Conservation (phyloP, 2,797 vertebrate genomes). For the Spondyliosoma cantharus region DNA sequence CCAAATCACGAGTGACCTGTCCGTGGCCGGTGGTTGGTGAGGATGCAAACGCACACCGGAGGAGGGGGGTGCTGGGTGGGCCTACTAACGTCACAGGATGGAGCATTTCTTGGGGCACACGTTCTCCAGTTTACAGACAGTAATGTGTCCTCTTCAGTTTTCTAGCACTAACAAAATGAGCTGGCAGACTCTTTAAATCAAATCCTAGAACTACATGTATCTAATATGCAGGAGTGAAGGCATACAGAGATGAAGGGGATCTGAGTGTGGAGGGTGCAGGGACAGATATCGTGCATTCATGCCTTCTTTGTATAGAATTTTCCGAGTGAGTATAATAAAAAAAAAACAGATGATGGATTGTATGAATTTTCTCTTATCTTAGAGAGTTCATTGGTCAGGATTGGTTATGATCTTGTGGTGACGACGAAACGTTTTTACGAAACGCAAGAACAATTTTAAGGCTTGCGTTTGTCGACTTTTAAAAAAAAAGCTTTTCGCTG, state of each 20-base stretch:
- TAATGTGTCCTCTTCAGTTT: constrained; percentile 37
- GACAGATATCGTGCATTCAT: constrained; percentile 52
- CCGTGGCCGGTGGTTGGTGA: constrained; percentile 27
- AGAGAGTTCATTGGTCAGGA: constrained; percentile 47
- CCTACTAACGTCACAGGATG: constrained; percentile 18
- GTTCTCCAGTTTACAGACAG: constrained; percentile 57
- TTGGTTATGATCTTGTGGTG: constrained; percentile 47
- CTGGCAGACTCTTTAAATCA: constrained; percentile 30
- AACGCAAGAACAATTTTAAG: constrained; percentile 65
- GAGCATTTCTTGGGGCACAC: constrained; percentile 24
- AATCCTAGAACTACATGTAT: constrained; percentile 34
- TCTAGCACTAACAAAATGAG: constrained; percentile 36
- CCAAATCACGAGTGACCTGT: constrained; percentile 21
- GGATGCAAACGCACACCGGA: constrained; percentile 42
- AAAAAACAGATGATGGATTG: constrained; percentile 61
- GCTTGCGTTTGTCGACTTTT: constrained; percentile 64
- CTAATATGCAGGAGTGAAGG: constrained; percentile 26
- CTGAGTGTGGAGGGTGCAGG: constrained; percentile 19
- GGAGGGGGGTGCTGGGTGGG: background rate
- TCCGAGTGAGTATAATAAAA: constrained; percentile 55
- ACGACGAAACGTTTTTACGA: constrained; percentile 62
- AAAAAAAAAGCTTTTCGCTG: constrained; percentile 61
- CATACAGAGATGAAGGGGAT: constrained; percentile 13
- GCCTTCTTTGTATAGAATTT: constrained; percentile 81
- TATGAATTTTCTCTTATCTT: constrained; percentile 63